A percentile compares a stretch with the other conserved stretches of the same genome.
Conservation (phyloP, 2,888 invertebrate genomes). For the Alsophila aescularia region DNA sequence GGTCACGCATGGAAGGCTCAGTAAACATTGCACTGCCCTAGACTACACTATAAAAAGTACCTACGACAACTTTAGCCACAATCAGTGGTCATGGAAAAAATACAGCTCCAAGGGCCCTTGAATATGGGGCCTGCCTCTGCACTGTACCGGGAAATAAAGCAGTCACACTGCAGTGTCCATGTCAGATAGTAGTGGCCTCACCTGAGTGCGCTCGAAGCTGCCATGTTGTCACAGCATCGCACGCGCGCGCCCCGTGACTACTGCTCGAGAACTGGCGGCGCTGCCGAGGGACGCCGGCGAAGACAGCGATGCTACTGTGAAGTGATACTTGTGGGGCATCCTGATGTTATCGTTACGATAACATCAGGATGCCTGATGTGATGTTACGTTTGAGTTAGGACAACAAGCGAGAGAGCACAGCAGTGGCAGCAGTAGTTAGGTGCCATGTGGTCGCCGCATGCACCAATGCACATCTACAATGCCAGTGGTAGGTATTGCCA, state of each 20-base stretch:
- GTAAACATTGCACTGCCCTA: no score
- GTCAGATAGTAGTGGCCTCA: constrained; percentile 25
- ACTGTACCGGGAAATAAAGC: not conserved
- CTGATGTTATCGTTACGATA: no score
- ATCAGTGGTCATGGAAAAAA: not conserved
- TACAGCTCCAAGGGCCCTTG: not conserved
- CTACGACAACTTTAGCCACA: no score
- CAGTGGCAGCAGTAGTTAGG: no score
- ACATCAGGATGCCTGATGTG: no score
- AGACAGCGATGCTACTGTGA: not conserved
- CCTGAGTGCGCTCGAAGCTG: constrained; percentile 39
- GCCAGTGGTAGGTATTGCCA: no score
- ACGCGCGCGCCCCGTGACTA: constrained; percentile 37
- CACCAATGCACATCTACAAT: no score
- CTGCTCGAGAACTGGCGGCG: constrained; percentile 5
- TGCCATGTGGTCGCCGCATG: no score
- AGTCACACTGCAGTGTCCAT: not conserved
- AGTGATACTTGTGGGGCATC: not conserved
- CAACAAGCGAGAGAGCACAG: no score
- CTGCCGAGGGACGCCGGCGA: not conserved
- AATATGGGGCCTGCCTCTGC: not conserved
- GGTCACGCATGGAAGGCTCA: no score
- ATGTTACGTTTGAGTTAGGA: no score
- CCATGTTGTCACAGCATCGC: constrained; percentile 38
- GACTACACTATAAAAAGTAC: no score